Evolutionary conservation across 2,888 invertebrate genomes (phyloP), one percentile per base, ranked within the genome.

Genomic region (Malachius bipustulatus): DNA sequence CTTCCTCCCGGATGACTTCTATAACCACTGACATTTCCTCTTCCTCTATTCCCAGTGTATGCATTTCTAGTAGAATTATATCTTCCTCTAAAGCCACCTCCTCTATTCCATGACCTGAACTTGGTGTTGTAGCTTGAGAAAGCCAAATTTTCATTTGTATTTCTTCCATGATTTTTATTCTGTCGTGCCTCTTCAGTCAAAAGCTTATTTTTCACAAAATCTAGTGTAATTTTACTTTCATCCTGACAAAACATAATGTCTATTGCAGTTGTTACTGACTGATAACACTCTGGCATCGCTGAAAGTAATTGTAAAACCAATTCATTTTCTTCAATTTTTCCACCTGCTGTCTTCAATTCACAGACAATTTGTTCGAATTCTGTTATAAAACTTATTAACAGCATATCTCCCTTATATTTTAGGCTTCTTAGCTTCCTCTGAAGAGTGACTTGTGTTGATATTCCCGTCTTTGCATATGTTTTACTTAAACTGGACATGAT

Each of bases 311-410:
- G 35, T 6, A 16, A 24, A 6, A 40, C 16, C 4, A 40, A 14
- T 32, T 40, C 40, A 29, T 13, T 19, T 19, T 38, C 30, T 15
- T 38, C 30, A 8, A 35, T 32, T 16, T 30, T 36, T 15, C 41
- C 36, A 9, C 38, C 37, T 11, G 30, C 26, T 15, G 34, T 27
- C 19, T 32, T 41, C 14, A 39, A 28, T 16, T 39, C 37, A 30
- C 24, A 35, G 4, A 41, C 32, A 10, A 32, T 30, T 16, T 42
- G 30, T 14, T 42, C 37, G 33, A 39, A 39, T n/a, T 39, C 39
- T 10, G 27, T 32, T 2, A 37, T 26, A 29, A 39, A 42, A 9
- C 4, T 12, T 6, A 24, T 38, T 3, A 35, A 16, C 8, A 31
- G n/a, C 2, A 10, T 16, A 24, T 24, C 34, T 8, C 29, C 34